Evolutionary conservation across 2,888 invertebrate genomes (phyloP).

Genomic region (Phortica okadai): DNA sequence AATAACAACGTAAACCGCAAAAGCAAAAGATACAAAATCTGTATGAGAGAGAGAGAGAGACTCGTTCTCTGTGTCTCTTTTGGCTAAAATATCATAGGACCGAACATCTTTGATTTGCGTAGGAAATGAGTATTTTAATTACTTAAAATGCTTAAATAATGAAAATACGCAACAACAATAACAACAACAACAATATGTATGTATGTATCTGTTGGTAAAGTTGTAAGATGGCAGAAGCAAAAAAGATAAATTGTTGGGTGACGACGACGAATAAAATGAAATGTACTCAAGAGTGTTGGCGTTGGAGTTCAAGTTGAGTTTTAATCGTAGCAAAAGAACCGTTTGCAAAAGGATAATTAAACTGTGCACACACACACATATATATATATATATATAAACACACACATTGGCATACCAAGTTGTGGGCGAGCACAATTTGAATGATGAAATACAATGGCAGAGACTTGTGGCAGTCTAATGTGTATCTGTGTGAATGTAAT

Average conservation of each 20-base stretch:
- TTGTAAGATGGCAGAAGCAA: background rate
- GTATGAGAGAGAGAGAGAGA: background rate
- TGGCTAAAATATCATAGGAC: background rate
- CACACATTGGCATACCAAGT: background rate
- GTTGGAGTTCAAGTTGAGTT: background rate
- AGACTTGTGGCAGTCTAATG: background rate
- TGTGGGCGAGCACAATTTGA: conserved; percentile 10
- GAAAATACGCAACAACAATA: conserved; percentile 44
- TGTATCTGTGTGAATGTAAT: background rate
- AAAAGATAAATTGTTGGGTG: conserved; percentile 13
- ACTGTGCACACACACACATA: conserved; percentile 13
- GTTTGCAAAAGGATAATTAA: conserved; percentile 22
- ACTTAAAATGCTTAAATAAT: conserved; percentile 58
- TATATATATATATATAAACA: background rate
- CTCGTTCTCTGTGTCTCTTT: too few relatives aligned
- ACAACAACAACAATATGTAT: background rate
- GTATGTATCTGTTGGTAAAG: background rate
- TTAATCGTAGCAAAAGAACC: background rate
- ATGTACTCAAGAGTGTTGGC: background rate
- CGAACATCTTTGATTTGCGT: conserved; percentile 35
- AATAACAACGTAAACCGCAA: conserved; percentile 49
- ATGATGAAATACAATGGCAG: background rate
- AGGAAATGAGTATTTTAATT: conserved; percentile 59
- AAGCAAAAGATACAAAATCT: conserved; percentile 36
- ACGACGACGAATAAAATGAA: conserved; percentile 2